Evolutionary conservation across 2,113 vertebrate species (phyloP), one percentile per base, ranked within the genome.

Genomic region (Serinus canaria): DNA sequence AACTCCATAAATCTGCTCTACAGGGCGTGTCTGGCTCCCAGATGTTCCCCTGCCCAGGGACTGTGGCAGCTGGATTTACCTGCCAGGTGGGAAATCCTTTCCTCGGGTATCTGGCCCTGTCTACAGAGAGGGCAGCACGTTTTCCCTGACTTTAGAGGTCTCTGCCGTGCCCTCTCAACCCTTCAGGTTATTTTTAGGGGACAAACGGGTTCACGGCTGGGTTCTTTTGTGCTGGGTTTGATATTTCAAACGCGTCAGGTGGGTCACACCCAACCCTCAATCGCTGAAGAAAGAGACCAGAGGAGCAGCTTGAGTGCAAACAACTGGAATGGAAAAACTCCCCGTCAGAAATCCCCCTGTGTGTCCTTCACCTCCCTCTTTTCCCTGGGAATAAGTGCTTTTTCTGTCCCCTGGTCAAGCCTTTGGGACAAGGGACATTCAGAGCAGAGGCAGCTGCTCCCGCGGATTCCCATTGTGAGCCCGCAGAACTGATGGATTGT

Each of bases 371-470:
- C 50, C 86, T 88, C 81, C 46, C 50, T 86, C 67, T 69, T 80
- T 92, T 94, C 68, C 31, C 78, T 74, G 89, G 81, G 87, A 95
- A 95, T 77, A 75, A 80, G 70, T 52, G 87, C 67, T 83, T 92
- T 79, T 91, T 87, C 67, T 83, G 75, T 72, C 28, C 52, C 49
- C 70, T 59, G 84, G 70, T 67, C 78, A 11, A 90, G 89, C 20
- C 75, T 85, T 89, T 74, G 22, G 67, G 82, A 87, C 30, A n/a
- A 91, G 81, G 53, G 70, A 91, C 37, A 85, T 90, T 95, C 62
- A 79, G 89, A 76, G 41, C 80, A 37, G 66, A 89, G 84, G 93
- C 94, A 95, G 87, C 94, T 97, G 95, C 91, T 95, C 91, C 84
- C 2, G 5, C 25, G 41, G 91, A 59, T 77, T 43, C 44, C 81